Evolutionary conservation across 2,797 vertebrate species (phyloP).

Genomic region (Pseudochromis fuscus): DNA sequence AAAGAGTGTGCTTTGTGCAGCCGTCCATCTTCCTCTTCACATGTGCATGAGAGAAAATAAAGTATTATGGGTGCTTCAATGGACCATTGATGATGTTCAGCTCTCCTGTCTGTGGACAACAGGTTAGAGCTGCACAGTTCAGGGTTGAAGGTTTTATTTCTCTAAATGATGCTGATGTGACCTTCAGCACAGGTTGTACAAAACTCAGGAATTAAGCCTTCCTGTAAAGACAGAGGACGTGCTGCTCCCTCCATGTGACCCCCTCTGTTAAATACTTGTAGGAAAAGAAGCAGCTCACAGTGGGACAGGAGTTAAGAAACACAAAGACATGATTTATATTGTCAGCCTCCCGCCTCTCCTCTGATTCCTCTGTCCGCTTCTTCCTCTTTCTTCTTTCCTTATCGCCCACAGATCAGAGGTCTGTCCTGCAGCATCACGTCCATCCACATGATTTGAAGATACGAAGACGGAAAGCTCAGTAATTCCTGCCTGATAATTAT

Average conservation of each 20-base stretch:
- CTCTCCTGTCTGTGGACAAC: not conserved
- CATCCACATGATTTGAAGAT: conserved; percentile 26
- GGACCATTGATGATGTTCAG: not conserved
- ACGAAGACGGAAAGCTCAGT: conserved; percentile 13
- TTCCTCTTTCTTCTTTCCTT: not conserved
- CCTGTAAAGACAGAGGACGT: no score
- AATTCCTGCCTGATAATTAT: conserved; percentile 32
- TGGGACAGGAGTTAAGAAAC: conserved; percentile 14
- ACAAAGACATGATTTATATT: conserved; percentile 36
- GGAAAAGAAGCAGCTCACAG: not conserved
- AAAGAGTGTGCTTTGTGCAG: not conserved
- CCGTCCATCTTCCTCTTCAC: conserved; percentile 7
- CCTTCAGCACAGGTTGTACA: no score
- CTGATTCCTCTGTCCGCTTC: not conserved
- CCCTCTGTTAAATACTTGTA: no score
- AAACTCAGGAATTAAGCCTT: no score
- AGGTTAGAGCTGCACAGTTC: not conserved
- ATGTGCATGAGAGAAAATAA: conserved; percentile 4
- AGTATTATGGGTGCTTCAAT: not conserved
- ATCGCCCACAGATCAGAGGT: conserved; percentile 19
- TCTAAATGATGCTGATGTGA: no score
- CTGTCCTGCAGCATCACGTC: conserved; percentile 40
- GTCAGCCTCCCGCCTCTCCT: conserved; percentile 28
- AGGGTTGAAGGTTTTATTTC: not conserved
- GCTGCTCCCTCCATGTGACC: no score